Evolutionary conservation across 2,888 invertebrate genomes (phyloP).

Genomic region (Trissoscelio sp.): DNA sequence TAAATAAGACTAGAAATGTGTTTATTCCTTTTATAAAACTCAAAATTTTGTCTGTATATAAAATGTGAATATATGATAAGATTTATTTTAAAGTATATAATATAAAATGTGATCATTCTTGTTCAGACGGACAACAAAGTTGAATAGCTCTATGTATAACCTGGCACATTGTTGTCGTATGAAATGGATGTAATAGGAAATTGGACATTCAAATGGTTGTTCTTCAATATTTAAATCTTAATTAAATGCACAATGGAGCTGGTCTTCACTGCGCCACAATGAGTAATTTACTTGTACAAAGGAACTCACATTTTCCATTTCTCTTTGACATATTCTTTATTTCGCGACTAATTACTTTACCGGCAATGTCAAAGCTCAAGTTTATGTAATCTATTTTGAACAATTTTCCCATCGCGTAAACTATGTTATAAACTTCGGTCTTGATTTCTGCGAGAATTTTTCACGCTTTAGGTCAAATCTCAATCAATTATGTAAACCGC

Average conservation of each 20-base stretch:
- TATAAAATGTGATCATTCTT: too few relatives aligned
- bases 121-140: conserved; percentile 11
- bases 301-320: conserved; percentile 31
- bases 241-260: conserved; percentile 57
- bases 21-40: too few relatives aligned
- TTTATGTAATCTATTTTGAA: conserved; percentile 28
- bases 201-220: conserved; percentile 52
- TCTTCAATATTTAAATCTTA: conserved; percentile 63
- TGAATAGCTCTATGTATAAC: conserved; percentile 15
- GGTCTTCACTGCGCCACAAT: conserved; percentile 27
- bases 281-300: conserved; percentile 52
- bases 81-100: too few relatives aligned
- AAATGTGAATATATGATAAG: too few relatives aligned
- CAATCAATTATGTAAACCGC: neutral
- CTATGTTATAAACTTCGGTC: neutral
- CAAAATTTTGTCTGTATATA: too few relatives aligned
- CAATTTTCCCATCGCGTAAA: neutral
- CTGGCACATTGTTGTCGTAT: conserved; percentile 41
- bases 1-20: too few relatives aligned
- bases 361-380: conserved; percentile 21
- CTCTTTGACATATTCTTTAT: conserved; percentile 45
- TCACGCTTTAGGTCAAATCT: neutral
- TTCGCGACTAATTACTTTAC: conserved; percentile 41
- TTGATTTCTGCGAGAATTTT: neutral
- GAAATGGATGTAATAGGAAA: conserved; percentile 53